A percentile compares a stretch with the other conserved stretches of the same genome.
These are phyloP conservation scores for Cyrtonyx montezumae DNA, from an alignment of 2,113 vertebrate genomes.

Conservation along the genomic window DNA sequence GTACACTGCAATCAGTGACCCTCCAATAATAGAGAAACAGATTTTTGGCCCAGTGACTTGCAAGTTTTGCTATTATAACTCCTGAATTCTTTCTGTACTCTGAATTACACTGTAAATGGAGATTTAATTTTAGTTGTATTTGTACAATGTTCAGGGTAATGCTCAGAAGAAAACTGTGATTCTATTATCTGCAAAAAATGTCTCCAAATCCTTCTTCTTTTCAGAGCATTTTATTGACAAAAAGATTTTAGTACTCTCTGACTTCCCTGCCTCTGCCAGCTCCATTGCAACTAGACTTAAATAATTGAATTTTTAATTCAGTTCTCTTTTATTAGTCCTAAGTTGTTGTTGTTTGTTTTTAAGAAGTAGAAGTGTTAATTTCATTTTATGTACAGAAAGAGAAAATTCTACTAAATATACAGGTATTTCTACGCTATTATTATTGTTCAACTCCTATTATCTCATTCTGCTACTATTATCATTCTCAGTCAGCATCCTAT, in stretches of 20 bases:
- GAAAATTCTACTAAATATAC: background rate
- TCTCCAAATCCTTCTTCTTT: background rate
- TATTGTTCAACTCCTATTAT: too few relatives aligned
- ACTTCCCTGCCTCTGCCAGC: background rate
- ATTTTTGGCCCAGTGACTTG: background rate
- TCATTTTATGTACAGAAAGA: background rate
- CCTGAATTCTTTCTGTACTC: fast-evolving
- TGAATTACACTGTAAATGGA: background rate
- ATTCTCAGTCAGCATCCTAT: background rate
- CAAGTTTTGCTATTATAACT: background rate
- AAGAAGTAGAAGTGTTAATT: background rate
- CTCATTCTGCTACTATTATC: too few relatives aligned
- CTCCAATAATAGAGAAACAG: background rate
- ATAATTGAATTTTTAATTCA: background rate
- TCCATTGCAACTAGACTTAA: background rate
- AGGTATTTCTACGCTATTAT: background rate
- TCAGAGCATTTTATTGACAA: background rate
- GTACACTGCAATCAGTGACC: background rate
- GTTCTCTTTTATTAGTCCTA: background rate
- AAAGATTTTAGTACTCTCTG: background rate
- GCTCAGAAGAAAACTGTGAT: background rate
- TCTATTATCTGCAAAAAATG: background rate
- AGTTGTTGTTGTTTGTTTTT: too few relatives aligned
- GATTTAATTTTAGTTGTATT: background rate
- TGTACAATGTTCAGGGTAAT: background rate